Percentiles rank a stretch among this genome's conserved stretches.
phyloP scores from a whole-genome alignment of 2,797 vertebrate species.

The Pangasius macronema region DNA sequence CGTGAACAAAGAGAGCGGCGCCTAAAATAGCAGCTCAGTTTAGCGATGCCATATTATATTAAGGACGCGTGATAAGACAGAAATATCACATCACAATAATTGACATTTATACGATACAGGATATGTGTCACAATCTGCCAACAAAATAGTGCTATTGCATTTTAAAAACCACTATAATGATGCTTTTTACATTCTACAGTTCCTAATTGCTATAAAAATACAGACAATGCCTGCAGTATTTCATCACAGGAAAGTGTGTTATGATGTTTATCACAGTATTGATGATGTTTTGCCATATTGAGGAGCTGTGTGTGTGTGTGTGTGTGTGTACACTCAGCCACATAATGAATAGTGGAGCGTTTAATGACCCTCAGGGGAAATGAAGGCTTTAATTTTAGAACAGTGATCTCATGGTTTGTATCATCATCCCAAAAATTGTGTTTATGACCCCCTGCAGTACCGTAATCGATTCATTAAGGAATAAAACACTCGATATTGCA shows the following conservation, averaged over 20 bases:
- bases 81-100: neutral
- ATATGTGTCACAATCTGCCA: neutral
- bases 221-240: neutral
- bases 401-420: neutral
- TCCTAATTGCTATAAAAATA: neutral
- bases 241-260: neutral
- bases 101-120: neutral
- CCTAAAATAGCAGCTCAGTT: conserved; percentile 1
- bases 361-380: neutral
- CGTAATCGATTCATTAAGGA: no score
- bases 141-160: neutral
- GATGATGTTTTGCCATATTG: no score
- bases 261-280: neutral
- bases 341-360: neutral
- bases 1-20: neutral
- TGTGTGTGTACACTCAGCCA: neutral
- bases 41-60: neutral
- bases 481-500: no score
- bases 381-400: neutral
- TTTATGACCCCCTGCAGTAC: neutral
- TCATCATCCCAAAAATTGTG: neutral
- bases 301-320: no score
- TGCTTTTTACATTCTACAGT: neutral
- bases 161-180: neutral
- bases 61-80: neutral